Evolutionary conservation across 2,888 invertebrate genomes (phyloP), one percentile per base, ranked within the genome.

Genomic region (Embidobia sp.): DNA sequence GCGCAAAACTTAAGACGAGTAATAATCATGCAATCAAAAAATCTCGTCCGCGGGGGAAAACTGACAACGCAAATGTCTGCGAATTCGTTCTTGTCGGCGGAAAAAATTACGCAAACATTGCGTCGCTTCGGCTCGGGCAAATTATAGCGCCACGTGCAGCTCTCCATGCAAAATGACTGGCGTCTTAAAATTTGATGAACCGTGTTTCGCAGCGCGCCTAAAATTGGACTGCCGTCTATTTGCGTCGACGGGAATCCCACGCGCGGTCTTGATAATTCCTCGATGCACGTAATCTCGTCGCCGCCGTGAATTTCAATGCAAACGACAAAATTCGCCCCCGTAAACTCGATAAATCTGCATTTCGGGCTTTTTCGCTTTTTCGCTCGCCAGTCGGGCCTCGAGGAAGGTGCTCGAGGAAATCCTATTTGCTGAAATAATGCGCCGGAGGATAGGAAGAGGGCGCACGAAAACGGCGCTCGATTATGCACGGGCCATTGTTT

Each of bases 371-470:
- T 64, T 33, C 64, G 15, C 27, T 51, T 44, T 29, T 8, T 6
- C 15, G 1, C 22, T 4, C n/a, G 29, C 16, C 31, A 33, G 33
- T 33, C 49, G 49, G 3, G 29, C 29, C 42, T 7, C 42, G 15
- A 51, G 48, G 49, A 46, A 55, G 66, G 55, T 49, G 37, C 72
- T 37, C 26, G 49, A 63, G 67, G 46, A 67, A 79, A 77, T 77
- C 79, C 69, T 63, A 77, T 79, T 79, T 77, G 69, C 26, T 59
- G 69, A 55, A 70, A 76, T 69, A 70, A 76, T 57, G 64, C 31
- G 22, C 22, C 67, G 37, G 15, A 16, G 53, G 27, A n/a, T n/a
- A 35, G 29, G 55, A 18, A 15, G 42, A 46, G 46, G 48, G 33
- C 29, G 29, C 22, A 18, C 8, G 70, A 77, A 57, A 57, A 66